phyloP scores from a whole-genome alignment of 2,113 vertebrate species.

The Phaethornis superciliosus region DNA sequence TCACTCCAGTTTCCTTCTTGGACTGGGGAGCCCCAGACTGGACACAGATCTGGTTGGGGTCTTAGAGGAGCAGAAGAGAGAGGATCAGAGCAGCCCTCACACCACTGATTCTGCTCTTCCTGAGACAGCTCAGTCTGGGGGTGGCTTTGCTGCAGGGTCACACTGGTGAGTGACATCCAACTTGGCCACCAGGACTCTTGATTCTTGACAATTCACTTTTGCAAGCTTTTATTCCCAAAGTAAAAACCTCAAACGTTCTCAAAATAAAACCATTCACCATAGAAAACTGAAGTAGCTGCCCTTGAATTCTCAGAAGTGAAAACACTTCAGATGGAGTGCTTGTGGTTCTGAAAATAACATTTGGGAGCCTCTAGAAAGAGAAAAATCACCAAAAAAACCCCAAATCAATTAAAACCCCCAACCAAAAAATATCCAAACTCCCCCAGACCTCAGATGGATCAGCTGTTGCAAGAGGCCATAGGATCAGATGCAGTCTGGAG shows the following conservation, averaged over 20 bases:
- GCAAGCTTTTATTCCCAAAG: neutral
- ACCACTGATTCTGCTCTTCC: rapidly evolving
- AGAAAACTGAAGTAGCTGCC: neutral
- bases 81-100: neutral
- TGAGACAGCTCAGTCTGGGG: neutral
- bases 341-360: neutral
- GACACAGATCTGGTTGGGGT: neutral
- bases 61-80: neutral
- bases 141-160: neutral
- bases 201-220: neutral
- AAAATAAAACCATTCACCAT: neutral
- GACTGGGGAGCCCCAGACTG: neutral
- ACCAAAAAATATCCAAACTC: neutral
- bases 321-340: neutral
- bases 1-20: neutral
- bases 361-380: neutral
- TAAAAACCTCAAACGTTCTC: neutral
- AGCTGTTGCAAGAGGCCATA: neutral
- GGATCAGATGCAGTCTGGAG: neutral
- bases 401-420: neutral
- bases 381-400: too few species aligned
- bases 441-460: too few species aligned
- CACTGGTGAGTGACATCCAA: rapidly evolving
- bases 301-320: neutral
- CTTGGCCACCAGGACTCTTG: rapidly evolving